Conservation (phyloP, 2,888 invertebrate species). For the Myopa tessellatipennis region DNA sequence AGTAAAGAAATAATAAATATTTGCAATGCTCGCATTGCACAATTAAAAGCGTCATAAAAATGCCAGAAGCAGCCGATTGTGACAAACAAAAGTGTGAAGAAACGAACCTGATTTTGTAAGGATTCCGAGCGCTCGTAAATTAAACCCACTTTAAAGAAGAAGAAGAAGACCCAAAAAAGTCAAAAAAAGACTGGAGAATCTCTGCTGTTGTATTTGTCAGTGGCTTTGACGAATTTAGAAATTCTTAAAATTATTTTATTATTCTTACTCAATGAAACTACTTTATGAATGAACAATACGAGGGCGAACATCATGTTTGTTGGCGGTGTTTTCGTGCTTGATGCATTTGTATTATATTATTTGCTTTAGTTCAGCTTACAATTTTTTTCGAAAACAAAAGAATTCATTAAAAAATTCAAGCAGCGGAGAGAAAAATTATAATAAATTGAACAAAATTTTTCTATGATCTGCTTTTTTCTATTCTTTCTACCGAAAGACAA, state of each 20-base stretch:
- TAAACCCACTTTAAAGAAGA: background rate
- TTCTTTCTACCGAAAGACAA: too few relatives aligned
- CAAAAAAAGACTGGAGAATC: too few relatives aligned
- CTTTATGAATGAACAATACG: background rate
- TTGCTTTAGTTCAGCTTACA: background rate
- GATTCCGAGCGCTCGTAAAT: background rate
- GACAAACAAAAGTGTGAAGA: background rate
- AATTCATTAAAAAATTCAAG: background rate
- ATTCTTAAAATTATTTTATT: constrained; percentile 3
- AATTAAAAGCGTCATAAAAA: background rate
- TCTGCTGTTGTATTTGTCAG: too few relatives aligned
- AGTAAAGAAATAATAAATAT: too few relatives aligned
- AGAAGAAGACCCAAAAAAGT: too few relatives aligned
- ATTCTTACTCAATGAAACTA: background rate
- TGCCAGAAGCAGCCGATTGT: background rate
- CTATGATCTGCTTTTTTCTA: background rate
- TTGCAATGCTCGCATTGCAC: too few relatives aligned
- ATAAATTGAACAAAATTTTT: background rate
- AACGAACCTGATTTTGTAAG: constrained; percentile 18
- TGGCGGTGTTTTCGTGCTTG: too few relatives aligned
- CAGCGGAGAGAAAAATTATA: background rate
- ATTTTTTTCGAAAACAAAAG: background rate
- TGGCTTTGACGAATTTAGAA: background rate
- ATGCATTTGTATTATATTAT: too few relatives aligned
- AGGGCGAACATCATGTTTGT: background rate